Base-by-base conservation (phyloP, 2,888 invertebrate species). In the Bombylius major region DNA sequence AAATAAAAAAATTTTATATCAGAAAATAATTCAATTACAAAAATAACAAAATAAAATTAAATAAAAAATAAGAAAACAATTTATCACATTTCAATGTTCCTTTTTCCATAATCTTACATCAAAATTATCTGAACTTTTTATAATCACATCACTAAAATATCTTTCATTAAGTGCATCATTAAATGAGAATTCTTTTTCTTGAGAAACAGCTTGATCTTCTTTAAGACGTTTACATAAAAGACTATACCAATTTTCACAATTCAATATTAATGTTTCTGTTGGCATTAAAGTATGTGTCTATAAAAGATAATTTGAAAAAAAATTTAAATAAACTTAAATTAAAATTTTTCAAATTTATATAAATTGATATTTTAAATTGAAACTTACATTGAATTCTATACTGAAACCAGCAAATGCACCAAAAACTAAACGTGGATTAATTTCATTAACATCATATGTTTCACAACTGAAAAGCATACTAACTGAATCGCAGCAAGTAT, bases 401-500 rank as follows among this genome's bases (percentile, higher is more conserved):
- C 82, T 78, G 69, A 83, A 80, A 8, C 83, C 83, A 44, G 78
- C 79, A 67, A 80, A 81, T 46, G 82, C 79, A 39, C 82, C 82
- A 70, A 83, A 82, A 58, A 79, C 71, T 39, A 81, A 69, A 54
- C 69, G 67, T 23, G 71, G 71, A 63, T 69, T 68, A 39, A 59
- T 53, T 57, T 68, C 69, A 60, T 77, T 71, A 11, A 76, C 71
- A 73, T 83, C 83, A 67, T 81, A 84, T n/a, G 82, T 83, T 69
- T 84, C 83, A 72, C 83, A 83, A 65, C 77, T 79, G 68, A 83
- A 83, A 63, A 84, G 73, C 39, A 83, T 81, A 65, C 81, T 73
- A 5, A 72, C 71, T 54, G 71, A 69, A 54, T 70, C 69, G 63
- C 67, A 69, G 62, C 66, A 69, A 58, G 62, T 65, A 60, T 64